Evolutionary conservation across 1,140 invertebrate genomes (phyloP).

Genomic region (Drosophila setifemur): DNA sequence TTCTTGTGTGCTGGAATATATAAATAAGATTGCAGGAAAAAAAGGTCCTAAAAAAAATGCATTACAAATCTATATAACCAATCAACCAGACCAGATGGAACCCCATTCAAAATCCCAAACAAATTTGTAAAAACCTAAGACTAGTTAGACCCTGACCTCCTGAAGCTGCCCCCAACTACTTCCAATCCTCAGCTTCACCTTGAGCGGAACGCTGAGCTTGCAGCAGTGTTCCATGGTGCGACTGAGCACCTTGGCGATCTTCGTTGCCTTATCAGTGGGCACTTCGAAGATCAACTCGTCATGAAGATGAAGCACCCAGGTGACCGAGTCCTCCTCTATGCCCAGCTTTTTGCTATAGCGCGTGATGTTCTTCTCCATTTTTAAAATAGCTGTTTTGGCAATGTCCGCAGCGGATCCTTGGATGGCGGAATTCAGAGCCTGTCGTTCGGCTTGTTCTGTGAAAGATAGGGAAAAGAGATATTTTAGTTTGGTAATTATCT

Average conservation of each 20-base stretch:
- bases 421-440: conserved; percentile 96
- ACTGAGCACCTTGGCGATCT: conserved; percentile 87
- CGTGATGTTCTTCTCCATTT: conserved; percentile 86
- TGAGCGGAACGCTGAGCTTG: conserved; percentile 89
- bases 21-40: too few species aligned
- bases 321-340: conserved; percentile 62
- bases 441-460: conserved; percentile 93
- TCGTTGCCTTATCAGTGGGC: conserved; percentile 84
- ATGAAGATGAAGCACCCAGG: conserved; percentile 94
- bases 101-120: conserved; percentile 1
- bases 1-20: too few species aligned
- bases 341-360: conserved; percentile 65
- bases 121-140: not conserved
- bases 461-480: not conserved
- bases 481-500: not conserved
- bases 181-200: conserved; percentile 93
- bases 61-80: not conserved
- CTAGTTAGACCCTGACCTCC: conserved; percentile 79
- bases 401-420: conserved; percentile 98
- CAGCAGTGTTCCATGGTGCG: conserved; percentile 91
- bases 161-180: conserved; percentile 89
- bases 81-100: not conserved
- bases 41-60: not conserved
- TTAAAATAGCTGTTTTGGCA: conserved; percentile 94
- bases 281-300: conserved; percentile 99